Conservation (phyloP, 2,797 vertebrate species). For the Crenichthys baileyi region DNA sequence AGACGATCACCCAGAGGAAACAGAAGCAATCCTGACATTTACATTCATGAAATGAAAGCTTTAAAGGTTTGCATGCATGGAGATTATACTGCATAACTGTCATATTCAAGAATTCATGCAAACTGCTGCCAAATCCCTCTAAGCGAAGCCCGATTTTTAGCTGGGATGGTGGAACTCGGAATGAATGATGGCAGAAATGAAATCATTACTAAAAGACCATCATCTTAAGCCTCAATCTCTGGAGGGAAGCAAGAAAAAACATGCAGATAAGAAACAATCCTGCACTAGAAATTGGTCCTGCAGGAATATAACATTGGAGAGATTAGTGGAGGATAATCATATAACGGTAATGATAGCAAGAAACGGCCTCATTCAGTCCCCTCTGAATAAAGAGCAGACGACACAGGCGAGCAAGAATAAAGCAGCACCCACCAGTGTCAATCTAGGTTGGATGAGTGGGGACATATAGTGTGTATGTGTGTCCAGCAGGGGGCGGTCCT, state of each 20-base stretch:
- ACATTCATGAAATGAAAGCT: constrained; percentile 18
- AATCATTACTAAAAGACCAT: constrained; percentile 72
- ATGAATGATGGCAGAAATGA: constrained; percentile 65
- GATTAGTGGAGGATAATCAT: constrained; percentile 73
- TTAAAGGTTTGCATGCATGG: not conserved
- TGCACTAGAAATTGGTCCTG: constrained; percentile 70
- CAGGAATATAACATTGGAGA: constrained; percentile 65
- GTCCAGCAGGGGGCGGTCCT: constrained; percentile 78
- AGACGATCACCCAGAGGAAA: constrained; percentile 21
- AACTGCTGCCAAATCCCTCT: not conserved
- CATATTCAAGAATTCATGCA: constrained; percentile 1
- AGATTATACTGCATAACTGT: not conserved
- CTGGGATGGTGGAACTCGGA: constrained; percentile 55
- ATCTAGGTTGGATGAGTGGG: constrained; percentile 33
- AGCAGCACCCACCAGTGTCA: constrained; percentile 26
- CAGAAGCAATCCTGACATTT: constrained; percentile 40
- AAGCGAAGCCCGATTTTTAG: constrained; percentile 28
- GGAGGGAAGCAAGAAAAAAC: constrained; percentile 64
- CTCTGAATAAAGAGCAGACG: constrained; percentile 60
- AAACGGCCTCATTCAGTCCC: constrained; percentile 67
- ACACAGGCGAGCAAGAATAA: constrained; percentile 49
- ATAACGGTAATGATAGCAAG: constrained; percentile 65
- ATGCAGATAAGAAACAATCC: constrained; percentile 72
- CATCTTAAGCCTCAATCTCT: constrained; percentile 70
- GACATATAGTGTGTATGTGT: constrained; percentile 23